phyloP scores from a whole-genome alignment of 1,140 invertebrate species.

The Nasonia vitripennis region DNA sequence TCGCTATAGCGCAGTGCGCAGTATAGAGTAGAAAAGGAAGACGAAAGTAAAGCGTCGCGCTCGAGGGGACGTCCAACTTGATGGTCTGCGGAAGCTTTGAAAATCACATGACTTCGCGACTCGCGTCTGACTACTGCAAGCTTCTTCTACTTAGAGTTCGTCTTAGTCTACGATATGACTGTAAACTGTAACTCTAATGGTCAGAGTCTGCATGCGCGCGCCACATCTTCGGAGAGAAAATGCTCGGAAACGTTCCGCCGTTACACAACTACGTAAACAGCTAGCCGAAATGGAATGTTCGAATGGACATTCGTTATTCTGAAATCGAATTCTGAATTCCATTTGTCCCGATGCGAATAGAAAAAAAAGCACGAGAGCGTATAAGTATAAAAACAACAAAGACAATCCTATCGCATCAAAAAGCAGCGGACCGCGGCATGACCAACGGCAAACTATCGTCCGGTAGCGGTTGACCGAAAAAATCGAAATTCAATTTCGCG shows the following conservation, averaged over 20 bases:
- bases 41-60: background rate
- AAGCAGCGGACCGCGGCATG: background rate
- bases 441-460: background rate
- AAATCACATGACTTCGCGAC: constrained; percentile 23
- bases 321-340: background rate
- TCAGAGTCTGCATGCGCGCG: background rate
- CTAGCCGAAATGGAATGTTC: background rate
- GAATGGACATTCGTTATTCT: background rate
- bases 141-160: background rate
- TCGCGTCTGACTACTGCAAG: constrained; percentile 12
- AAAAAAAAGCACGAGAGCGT: background rate
- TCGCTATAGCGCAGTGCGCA: background rate
- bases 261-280: background rate
- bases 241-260: too few species aligned
- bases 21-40: background rate
- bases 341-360: background rate
- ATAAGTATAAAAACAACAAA: background rate
- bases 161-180: background rate
- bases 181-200: background rate
- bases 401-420: background rate
- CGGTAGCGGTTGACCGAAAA: background rate
- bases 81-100: constrained; percentile 27
- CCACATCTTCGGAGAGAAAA: background rate
- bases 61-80: constrained; percentile 16
- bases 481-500: constrained; percentile 4